Conservation (phyloP, 23 tunicate genomes). For the Halocynthia aurantium region DNA sequence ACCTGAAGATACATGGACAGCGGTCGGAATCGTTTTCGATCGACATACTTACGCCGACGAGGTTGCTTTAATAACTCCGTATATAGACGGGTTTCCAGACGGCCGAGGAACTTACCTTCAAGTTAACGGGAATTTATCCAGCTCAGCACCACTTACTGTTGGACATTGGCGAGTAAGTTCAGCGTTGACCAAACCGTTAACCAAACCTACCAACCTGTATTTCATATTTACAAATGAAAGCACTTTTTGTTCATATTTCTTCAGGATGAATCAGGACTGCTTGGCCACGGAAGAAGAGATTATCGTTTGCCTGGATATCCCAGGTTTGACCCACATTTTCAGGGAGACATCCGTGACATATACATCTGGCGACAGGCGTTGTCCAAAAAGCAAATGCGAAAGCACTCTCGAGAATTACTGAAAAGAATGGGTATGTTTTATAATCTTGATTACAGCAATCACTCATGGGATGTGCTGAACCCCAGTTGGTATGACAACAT, state of each 20-base stretch:
- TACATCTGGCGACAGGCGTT: conserved; percentile 51
- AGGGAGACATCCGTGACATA: conserved; percentile 58
- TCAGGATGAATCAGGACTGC: conserved; percentile 53
- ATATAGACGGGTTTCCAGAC: conserved; percentile 60
- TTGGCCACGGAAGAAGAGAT: conserved; percentile 38
- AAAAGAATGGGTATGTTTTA: conserved; percentile 27
- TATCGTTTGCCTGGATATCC: conserved; percentile 40
- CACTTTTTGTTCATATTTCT: not conserved
- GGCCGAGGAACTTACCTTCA: conserved; percentile 44
- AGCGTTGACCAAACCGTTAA: not conserved
- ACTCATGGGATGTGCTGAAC: too few species aligned
- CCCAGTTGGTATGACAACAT: too few species aligned
- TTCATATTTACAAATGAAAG: not conserved
- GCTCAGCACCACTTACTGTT: conserved; percentile 44
- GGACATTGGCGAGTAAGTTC: conserved; percentile 42
- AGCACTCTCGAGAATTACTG: conserved; percentile 28
- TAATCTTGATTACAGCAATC: too few species aligned
- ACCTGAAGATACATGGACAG: conserved; percentile 61
- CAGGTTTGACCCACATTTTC: conserved; percentile 50
- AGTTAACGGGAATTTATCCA: conserved; percentile 28
- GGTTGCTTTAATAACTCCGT: conserved; percentile 55
- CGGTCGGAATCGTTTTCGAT: conserved; percentile 56
- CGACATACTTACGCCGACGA: conserved; percentile 54
- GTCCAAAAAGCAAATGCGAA: conserved; percentile 54
- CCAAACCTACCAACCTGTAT: not conserved